These are phyloP conservation scores for Crenichthys baileyi DNA, from an alignment of 2,797 vertebrate species.

Conservation along the genomic window DNA sequence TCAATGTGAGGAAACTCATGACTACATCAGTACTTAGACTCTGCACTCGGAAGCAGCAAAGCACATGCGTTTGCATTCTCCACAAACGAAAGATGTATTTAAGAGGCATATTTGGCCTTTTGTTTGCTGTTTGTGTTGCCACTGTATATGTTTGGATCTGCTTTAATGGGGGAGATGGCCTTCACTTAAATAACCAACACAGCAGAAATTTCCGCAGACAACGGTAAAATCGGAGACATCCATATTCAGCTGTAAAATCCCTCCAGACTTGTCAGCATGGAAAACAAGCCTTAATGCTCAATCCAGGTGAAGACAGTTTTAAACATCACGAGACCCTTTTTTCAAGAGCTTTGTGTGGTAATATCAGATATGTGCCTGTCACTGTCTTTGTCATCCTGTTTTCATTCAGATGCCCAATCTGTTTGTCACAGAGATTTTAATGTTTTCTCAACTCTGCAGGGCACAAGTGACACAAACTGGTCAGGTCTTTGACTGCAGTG, in stretches of 20 bases:
- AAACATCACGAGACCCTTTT: background rate
- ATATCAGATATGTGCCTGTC: background rate
- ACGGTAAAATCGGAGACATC: constrained; percentile 56
- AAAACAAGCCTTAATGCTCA: constrained; percentile 10
- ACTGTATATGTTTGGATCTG: constrained; percentile 13
- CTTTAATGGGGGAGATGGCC: constrained; percentile 57
- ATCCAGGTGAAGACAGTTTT: constrained; percentile 8
- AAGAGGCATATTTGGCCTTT: constrained; percentile 57
- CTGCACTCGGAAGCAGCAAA: constrained; percentile 43
- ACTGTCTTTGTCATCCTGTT: background rate
- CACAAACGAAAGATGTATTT: constrained; percentile 35
- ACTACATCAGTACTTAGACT: constrained; percentile 60
- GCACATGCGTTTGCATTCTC: constrained; percentile 54
- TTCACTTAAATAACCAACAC: constrained; percentile 54
- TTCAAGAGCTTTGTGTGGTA: background rate
- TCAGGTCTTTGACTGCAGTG: constrained; percentile 7
- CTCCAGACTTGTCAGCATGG: constrained; percentile 34
- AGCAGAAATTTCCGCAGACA: constrained; percentile 61
- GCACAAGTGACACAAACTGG: constrained; percentile 9
- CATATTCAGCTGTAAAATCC: constrained; percentile 54
- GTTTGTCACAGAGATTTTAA: background rate
- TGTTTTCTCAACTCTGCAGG: constrained; percentile 3
- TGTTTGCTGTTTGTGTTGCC: constrained; percentile 23
- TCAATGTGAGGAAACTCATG: constrained; percentile 50
- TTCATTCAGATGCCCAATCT: background rate